Base-by-base conservation (phyloP, 2,113 vertebrate genomes). In the Neotragus pygmaeus region DNA sequence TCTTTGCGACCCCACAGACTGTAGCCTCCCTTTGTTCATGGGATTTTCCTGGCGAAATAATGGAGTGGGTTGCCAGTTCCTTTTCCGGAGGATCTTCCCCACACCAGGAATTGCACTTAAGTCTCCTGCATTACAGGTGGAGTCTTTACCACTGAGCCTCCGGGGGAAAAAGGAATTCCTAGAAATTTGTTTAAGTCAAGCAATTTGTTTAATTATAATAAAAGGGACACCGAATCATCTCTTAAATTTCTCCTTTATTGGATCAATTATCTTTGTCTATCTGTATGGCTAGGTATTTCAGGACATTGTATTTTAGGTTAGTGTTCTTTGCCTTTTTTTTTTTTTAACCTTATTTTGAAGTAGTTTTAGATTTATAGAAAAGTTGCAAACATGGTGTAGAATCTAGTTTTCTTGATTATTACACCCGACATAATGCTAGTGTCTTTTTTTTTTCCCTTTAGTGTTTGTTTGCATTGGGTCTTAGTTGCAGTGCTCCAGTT, bases 181-280 rank as follows among this genome's bases (percentile, higher is more conserved):
- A 89, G 64, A 30, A 80, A 94, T 82, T 92, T 92, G 13, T 88
- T 96, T 82, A 91, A 91, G 83, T 94, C 15, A 82, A 88, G 27
- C 16, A n/a, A 8, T 64, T 36, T 90, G 60, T 78, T 87, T 92
- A 92, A 82, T 78, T 96, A 75, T 27, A 43, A 73, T 75, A 92
- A 82, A 15, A 51, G n/a, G 85, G 49, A 82, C 78, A 60, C 1
- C 55, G 28, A 75, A 91, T 80, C 25, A 84, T 11, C 25, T 91
- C 39, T 49, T 93, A 92, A 19, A 45, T 88, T 82, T 45, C 16
- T 78, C 12, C 8, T 88, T 90, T 87, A 90, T 83, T 96, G 93
- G 23, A 86, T 47, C 28, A 39, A 25, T 64, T 92, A 51, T 64
- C 28, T 91, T 93, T 87, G 81, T 90, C 21, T 75, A 30, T 82